These are phyloP conservation scores for Machimus atricapillus DNA, from an alignment of 2,888 invertebrate species.

Conservation along the genomic window DNA sequence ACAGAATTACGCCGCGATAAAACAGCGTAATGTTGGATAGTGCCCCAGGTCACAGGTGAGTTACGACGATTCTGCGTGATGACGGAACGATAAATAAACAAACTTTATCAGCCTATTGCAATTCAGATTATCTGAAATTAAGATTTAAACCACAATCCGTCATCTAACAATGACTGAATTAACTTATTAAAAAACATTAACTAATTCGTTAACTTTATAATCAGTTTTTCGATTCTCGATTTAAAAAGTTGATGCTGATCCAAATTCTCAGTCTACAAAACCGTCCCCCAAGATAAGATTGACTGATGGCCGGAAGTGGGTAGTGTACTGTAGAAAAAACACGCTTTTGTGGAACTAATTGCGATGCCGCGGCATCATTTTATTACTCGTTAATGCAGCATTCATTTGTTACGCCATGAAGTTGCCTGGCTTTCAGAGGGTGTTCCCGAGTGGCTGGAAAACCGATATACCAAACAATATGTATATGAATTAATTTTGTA, in stretches of 20 bases:
- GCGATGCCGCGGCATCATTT: neutral
- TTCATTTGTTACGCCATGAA: neutral
- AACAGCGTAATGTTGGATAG: neutral
- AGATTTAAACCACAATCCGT: neutral
- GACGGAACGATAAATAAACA: neutral
- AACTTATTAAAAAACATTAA: neutral
- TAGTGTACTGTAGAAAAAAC: neutral
- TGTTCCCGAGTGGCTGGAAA: neutral
- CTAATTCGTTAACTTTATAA: no score
- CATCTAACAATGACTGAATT: neutral
- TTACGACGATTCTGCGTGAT: neutral
- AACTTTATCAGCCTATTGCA: neutral
- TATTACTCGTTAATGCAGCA: neutral
- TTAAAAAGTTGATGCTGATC: neutral
- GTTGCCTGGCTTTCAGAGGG: neutral
- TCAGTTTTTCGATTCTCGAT: neutral
- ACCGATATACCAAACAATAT: neutral
- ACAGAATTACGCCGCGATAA: neutral
- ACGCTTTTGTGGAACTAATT: neutral
- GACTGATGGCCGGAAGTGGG: neutral
- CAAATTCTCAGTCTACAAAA: neutral
- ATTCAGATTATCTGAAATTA: neutral
- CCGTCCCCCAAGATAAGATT: neutral
- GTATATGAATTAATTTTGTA: neutral
- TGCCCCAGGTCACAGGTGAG: neutral